Evolutionary conservation across 2,797 vertebrate genomes (phyloP).

Genomic region (Microctenopoma stevenorrisi): DNA sequence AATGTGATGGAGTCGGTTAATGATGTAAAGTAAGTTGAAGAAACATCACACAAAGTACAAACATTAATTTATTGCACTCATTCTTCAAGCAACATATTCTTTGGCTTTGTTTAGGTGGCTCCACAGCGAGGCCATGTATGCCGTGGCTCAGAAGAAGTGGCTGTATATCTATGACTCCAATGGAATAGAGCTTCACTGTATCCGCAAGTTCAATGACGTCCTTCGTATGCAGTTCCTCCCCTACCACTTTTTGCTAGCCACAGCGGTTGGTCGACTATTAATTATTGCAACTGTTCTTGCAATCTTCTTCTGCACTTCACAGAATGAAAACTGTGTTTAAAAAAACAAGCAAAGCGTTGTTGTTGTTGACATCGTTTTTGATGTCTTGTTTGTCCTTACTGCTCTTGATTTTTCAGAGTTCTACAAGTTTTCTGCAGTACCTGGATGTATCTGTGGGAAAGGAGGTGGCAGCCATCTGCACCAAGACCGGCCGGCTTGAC

Average conservation of each 20-base stretch:
- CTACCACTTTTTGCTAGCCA: constrained; percentile 91
- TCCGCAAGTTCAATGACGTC: constrained; percentile 89
- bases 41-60: background rate
- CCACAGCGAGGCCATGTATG: constrained; percentile 88
- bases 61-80: background rate
- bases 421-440: constrained; percentile 91
- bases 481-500: constrained; percentile 85
- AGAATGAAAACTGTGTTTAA: too few species aligned
- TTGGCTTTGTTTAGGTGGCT: constrained; percentile 85
- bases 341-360: background rate
- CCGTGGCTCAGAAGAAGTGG: constrained; percentile 93
- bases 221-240: constrained; percentile 91
- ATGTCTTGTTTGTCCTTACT: background rate
- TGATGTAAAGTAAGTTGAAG: constrained; percentile 86
- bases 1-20: constrained; percentile 91
- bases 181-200: constrained; percentile 91
- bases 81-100: background rate
- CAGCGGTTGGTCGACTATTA: constrained; percentile 72
- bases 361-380: too few species aligned
- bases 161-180: constrained; percentile 91
- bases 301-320: too few species aligned
- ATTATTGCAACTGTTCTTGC: background rate
- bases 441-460: constrained; percentile 91
- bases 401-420: constrained; percentile 78
- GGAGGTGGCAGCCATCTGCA: constrained; percentile 86